Percentiles rank a stretch among this genome's conserved stretches.
Conservation (phyloP, 92 coral and sea anemone genomes). For the Scolanthus callimorphus region DNA sequence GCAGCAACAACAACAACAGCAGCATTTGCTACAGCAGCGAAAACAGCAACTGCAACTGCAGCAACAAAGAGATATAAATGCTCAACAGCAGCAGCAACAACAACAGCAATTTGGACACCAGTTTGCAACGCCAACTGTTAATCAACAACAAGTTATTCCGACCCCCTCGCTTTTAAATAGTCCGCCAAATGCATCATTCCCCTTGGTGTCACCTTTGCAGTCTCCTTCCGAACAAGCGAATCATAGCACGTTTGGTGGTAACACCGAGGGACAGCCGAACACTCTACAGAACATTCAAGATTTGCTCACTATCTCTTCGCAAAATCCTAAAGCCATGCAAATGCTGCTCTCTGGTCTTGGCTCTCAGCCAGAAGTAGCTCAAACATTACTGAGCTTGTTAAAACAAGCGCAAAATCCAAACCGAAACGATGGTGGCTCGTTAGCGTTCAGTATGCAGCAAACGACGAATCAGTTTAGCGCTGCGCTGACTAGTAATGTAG, state of each 20-base stretch:
- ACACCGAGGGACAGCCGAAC: no score
- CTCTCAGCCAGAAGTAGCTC: constrained; percentile 61
- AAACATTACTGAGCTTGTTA: constrained; percentile 28
- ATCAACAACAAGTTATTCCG: background rate
- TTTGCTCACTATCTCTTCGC: constrained; percentile 40
- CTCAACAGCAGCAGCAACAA: constrained; percentile 36
- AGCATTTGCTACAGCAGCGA: constrained; percentile 10
- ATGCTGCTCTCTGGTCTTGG: constrained; percentile 46
- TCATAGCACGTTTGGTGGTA: no score
- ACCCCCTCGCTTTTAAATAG: no score
- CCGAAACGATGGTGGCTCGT: constrained; percentile 9
- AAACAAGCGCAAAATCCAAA: constrained; percentile 49
- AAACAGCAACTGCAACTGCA: constrained; percentile 19
- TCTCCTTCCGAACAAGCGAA: background rate
- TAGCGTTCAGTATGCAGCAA: constrained; percentile 13
- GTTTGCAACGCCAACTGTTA: background rate
- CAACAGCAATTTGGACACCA: constrained; percentile 17
- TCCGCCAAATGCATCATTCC: no score
- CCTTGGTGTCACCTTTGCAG: background rate
- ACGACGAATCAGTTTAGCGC: constrained; percentile 26
- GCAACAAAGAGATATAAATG: constrained; percentile 10
- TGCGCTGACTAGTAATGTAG: constrained; percentile 1
- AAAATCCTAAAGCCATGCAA: constrained; percentile 57
- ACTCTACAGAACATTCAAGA: constrained; percentile 25
- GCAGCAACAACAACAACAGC: constrained; percentile 11